Base-by-base conservation (phyloP, 1,140 invertebrate species). In the Atta cephalotes region DNA sequence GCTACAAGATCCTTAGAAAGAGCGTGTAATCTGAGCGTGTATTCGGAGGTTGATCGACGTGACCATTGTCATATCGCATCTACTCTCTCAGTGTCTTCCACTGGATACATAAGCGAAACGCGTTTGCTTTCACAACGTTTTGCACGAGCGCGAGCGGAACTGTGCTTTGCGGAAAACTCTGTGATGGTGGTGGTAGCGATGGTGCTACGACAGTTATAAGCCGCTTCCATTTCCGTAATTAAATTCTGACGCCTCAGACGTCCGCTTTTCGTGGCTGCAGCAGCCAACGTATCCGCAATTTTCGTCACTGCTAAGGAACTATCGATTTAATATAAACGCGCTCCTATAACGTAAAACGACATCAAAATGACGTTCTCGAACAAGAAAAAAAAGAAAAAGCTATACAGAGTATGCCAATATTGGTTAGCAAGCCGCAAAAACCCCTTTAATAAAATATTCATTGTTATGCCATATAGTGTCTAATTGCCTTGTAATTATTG, bases 191-290 rank as follows among this genome's bases (percentile, higher is more conserved):
- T 28, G 53, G 31, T 25, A 25, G 12, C 56, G 65, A 28, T 70
- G 10, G 45, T 82, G 49, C 58, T 56, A 65, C 63, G 62, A 80
- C 87, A 62, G 65, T 89, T 90, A 82, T 62, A 86, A 90, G 65
- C 85, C 85, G 65, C 77, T 79, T 89, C 79, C 88, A 89, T 90
- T 89, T 89, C 71, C 68, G 68, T 85, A 89, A 90, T 84, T 86
- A 90, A 89, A 89, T 84, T 87, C 74, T 80, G 68, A 74, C 76
- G 72, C 68, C 53, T 49, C 70, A 72, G 82, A 88, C 56, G 80
- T 85, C 66, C 70, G 68, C 70, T 63, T 77, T 82, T 53, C 70
- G 68, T 77, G 60, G 70, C 65, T 71, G 85, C 79, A 58, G 80
- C 86, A 85, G 62, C 80, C 58, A 84, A 39, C 58, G 39, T 66